Conservation (phyloP, 1,140 invertebrate species). For the Philaenus spumarius region DNA sequence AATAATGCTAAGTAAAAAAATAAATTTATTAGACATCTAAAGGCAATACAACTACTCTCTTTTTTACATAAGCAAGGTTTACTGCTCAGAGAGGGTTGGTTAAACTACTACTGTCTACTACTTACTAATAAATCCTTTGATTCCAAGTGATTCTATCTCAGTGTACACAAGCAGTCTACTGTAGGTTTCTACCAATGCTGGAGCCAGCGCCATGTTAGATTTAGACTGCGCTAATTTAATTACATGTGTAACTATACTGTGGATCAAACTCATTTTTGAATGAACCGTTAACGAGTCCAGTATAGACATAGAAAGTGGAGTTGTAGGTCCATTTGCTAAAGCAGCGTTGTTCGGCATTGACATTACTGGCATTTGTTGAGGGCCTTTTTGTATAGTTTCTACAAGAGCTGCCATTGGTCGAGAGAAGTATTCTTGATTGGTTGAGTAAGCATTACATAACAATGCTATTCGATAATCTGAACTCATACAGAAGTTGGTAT, state of each 20-base stretch:
- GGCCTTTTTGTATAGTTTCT: slow-evolving; percentile 58
- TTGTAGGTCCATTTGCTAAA: slow-evolving; percentile 55
- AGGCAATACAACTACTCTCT: too few species aligned
- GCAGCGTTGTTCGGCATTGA: slow-evolving; percentile 44
- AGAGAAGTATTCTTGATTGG: slow-evolving; percentile 76
- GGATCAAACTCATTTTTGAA: slow-evolving; percentile 83
- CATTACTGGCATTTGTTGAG: slow-evolving; percentile 30
- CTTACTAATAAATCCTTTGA: slow-evolving; percentile 93
- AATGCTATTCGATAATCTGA: slow-evolving; percentile 85
- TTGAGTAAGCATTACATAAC: slow-evolving; percentile 91
- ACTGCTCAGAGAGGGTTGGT: too few species aligned
- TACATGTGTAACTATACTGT: slow-evolving; percentile 84
- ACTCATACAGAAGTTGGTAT: slow-evolving; percentile 55
- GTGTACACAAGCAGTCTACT: slow-evolving; percentile 88
- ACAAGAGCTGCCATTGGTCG: slow-evolving; percentile 83
- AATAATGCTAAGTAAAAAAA: too few species aligned
- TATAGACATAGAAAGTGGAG: slow-evolving; percentile 85
- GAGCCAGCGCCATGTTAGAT: slow-evolving; percentile 69
- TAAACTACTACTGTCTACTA: slow-evolving; percentile 33
- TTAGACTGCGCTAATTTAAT: slow-evolving; percentile 84
- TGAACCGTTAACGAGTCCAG: slow-evolving; percentile 94
- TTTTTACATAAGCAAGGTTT: too few species aligned
- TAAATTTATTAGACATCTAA: too few species aligned
- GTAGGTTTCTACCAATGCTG: slow-evolving; percentile 92
- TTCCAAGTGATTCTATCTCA: slow-evolving; percentile 94